Evolutionary conservation across 2,888 invertebrate species (phyloP), one percentile per base, ranked within the genome.

Genomic region (Pammene aurita): DNA sequence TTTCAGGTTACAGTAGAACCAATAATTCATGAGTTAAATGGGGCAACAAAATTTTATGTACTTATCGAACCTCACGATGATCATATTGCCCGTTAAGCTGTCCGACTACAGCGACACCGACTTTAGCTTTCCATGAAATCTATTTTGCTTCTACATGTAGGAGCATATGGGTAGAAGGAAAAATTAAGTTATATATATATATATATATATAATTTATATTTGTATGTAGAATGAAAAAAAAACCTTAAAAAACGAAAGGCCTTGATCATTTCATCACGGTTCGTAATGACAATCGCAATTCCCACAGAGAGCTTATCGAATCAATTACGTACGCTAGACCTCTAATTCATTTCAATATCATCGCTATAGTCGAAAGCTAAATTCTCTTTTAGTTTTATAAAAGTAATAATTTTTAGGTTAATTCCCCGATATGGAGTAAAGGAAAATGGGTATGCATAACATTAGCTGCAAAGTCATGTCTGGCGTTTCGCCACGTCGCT

Each of bases 261-360:
- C 63, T 63, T 55, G 44, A 42, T 55, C 5, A 54, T 42, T 63
- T 54, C 13, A 63, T 42, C 41, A 54, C 55, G 55, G 44, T 64
- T 64, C 54, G 2, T 48, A 60, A 60, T 34, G 9, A 61, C 50
- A 62, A 62, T 62, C 6, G 50, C 62, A 62, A 52, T 62, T 52
- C 18, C 52, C 41, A 50, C 62, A 18, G 62, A 61, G 48, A 61
- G 62, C 50, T 52, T 62, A 52, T 62, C 62, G 62, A 62, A 62
- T 52, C 50, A 62, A 62, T 62, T 62, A 41, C 50, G 62, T 41
- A 16, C 50, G 62, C 41, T 50, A 52, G 18, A 62, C 50, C 38
- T 52, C 62, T 62, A 50, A 52, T 41, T 52, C 50, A 52, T 62
- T 52, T 52, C 38, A 62, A 61, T 62, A 62, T 18, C 62, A 18